Conservation (phyloP, 1,140 invertebrate species). For the Homarus americanus region DNA sequence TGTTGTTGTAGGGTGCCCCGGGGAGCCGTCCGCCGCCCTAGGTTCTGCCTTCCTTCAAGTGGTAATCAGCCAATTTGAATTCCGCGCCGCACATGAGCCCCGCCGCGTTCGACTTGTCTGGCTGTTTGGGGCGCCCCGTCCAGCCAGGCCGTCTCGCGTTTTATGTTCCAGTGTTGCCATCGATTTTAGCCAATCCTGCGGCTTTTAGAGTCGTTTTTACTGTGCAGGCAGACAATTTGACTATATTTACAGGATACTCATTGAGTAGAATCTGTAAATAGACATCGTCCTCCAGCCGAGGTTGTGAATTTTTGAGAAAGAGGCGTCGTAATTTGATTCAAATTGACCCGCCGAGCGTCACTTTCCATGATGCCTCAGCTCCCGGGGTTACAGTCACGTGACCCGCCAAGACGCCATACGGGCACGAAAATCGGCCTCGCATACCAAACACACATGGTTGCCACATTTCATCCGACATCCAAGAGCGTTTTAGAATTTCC, state of each 20-base stretch:
- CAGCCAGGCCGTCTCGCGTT: constrained; percentile 43
- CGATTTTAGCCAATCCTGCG: not conserved
- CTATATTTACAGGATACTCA: no score
- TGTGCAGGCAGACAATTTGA: not conserved
- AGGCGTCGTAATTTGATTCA: no score
- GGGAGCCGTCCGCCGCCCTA: constrained; percentile 58
- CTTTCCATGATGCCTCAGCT: not conserved
- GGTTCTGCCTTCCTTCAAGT: constrained; percentile 61
- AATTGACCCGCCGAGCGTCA: not conserved
- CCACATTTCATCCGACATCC: constrained; percentile 18
- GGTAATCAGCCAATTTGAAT: constrained; percentile 71
- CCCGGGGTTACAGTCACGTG: constrained; percentile 40
- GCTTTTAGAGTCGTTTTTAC: not conserved
- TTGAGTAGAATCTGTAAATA: no score
- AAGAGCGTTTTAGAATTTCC: not conserved
- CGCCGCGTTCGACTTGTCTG: constrained; percentile 62
- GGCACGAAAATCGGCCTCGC: constrained; percentile 24
- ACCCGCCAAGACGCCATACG: constrained; percentile 28
- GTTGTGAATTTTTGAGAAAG: no score
- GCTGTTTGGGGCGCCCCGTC: constrained; percentile 31
- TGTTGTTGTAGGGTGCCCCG: constrained; percentile 57
- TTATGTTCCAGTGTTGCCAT: constrained; percentile 53
- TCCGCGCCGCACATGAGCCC: constrained; percentile 51
- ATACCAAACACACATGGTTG: constrained; percentile 30
- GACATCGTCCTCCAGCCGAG: no score